phyloP scores from a whole-genome alignment of 2,797 vertebrate species.

The Bovichtus diacanthus region DNA sequence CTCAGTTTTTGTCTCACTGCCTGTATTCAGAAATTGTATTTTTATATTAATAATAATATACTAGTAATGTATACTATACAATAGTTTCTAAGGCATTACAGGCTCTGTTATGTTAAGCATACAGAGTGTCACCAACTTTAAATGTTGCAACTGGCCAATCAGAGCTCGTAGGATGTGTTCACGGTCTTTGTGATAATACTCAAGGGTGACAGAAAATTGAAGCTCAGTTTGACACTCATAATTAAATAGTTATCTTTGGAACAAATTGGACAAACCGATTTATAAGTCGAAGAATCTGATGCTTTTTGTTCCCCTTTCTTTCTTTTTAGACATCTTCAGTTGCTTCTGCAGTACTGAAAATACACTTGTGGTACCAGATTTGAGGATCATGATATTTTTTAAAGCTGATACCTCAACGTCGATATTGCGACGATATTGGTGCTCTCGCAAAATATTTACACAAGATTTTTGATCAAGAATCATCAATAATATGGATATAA shows the following conservation, averaged over 20 bases:
- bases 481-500: too few species aligned
- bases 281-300: not conserved
- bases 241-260: slow-evolving; percentile 14
- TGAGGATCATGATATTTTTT: too few species aligned
- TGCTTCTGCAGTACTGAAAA: slow-evolving; percentile 7
- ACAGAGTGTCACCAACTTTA: not conserved
- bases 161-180: not conserved
- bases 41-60: not conserved
- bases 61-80: not conserved
- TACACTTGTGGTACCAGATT: not conserved
- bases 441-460: too few species aligned
- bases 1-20: not conserved
- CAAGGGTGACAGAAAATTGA: slow-evolving; percentile 15
- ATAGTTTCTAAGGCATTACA: not conserved
- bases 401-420: too few species aligned
- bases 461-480: too few species aligned
- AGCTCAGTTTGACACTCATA: slow-evolving; percentile 17
- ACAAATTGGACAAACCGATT: slow-evolving; percentile 26
- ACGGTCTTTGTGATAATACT: slow-evolving; percentile 15
- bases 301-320: not conserved
- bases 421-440: too few species aligned
- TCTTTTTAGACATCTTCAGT: slow-evolving; percentile 1
- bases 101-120: not conserved
- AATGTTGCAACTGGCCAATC: slow-evolving; percentile 6
- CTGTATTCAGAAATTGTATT: not conserved